Base-by-base conservation (phyloP, 64 coral and sea anemone genomes). In the Platygyra sinensis region DNA sequence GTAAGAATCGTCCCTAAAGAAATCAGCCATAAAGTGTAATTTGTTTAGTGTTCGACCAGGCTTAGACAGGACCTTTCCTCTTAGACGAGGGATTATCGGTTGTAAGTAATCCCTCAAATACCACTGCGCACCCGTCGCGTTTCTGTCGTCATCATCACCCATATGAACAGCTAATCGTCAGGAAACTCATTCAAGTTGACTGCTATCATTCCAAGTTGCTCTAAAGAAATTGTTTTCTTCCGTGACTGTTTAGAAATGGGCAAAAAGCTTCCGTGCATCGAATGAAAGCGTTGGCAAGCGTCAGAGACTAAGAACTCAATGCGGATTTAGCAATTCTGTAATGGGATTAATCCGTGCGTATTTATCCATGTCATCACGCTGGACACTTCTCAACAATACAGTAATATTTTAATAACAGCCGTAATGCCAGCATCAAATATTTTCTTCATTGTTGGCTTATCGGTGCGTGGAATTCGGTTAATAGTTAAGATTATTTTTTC, bases 81-180 rank as follows among this genome's bases (percentile, higher is more conserved):
- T 72, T 64, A 71, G 81, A 72, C 81, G 46, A 29, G 42, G 63
- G 62, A 71, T 67, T 71, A 85, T 14, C 62, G 67, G 22, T 57
- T 50, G 81, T 71, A 85, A 85, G 62, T 85, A 85, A 85, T 85
- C 81, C 81, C 5, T 51, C 81, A 85, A 81, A 85, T n/a, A 85
- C 61, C 81, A 72, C 81, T 85, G 81, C 63, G 81, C 81, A 51
- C 81, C 81, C 81, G 62, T 60, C n/a, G 81, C 52, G 81, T 71
- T 85, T 51, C 81, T 85, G 81, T 85, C 81, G 62, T 65, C 81
- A 32, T 71, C 13, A 8, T 50, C 18, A 24, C 27, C 32, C 81
- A 85, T 24, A 85, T 72, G 81, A 85, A 67, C 62, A 46, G n/a
- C 5, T 36, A 71, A 33, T 25, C 62, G 30, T 50, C 24, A 64